These are phyloP conservation scores for Sipha maydis DNA, from an alignment of 2,888 invertebrate species.

Conservation along the genomic window DNA sequence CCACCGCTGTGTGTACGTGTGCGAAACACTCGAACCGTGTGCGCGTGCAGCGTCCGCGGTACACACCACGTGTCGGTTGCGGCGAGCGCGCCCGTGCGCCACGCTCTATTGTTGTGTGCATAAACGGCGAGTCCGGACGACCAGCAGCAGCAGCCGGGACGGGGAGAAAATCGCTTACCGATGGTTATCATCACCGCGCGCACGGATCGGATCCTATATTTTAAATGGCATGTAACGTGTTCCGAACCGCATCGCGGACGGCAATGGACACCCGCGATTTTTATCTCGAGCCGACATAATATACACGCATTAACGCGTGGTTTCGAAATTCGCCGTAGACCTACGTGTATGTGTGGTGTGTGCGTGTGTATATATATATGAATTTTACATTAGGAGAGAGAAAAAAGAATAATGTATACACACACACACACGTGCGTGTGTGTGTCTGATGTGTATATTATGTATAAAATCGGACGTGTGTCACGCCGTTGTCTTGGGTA, in stretches of 20 bases:
- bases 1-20: background rate
- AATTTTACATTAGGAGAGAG: background rate
- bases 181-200: conserved; percentile 51
- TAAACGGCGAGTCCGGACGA: background rate
- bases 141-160: background rate
- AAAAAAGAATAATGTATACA: too few relatives aligned
- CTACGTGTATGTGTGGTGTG: too few relatives aligned
- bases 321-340: conserved; percentile 40
- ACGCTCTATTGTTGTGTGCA: background rate
- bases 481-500: conserved; percentile 34
- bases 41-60: background rate
- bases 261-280: conserved; percentile 56
- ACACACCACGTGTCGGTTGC: background rate
- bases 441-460: background rate
- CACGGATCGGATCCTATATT: too few relatives aligned
- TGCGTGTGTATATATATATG: too few relatives aligned
- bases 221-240: background rate
- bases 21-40: background rate
- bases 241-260: background rate
- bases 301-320: conserved; percentile 39
- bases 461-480: background rate
- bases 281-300: conserved; percentile 13
- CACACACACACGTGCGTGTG: background rate
- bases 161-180: conserved; percentile 44
- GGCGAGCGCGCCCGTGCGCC: too few relatives aligned